phyloP scores from a whole-genome alignment of 53 echinoderm and acorn worm genomes.

The Echinometra lucunter region DNA sequence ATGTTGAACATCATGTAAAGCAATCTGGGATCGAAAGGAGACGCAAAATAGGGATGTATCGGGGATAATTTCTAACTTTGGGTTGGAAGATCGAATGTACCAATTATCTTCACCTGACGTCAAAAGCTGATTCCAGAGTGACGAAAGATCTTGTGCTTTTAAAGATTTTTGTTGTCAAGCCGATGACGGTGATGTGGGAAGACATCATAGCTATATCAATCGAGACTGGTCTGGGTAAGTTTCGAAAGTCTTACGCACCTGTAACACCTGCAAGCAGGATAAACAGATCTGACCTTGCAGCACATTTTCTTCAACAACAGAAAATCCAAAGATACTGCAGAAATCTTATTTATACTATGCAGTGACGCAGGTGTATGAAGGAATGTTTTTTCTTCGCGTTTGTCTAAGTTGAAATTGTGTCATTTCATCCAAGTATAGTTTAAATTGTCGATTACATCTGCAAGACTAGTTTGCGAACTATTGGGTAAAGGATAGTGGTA shows the following conservation, averaged over 20 bases:
- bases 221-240: constrained; percentile 7
- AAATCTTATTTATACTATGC: background rate
- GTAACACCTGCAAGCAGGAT: background rate
- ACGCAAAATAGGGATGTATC: constrained; percentile 37
- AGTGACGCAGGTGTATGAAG: background rate
- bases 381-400: background rate
- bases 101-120: constrained; percentile 58
- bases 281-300: background rate
- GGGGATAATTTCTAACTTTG: constrained; percentile 37
- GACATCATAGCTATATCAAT: constrained; percentile 32
- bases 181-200: constrained; percentile 5
- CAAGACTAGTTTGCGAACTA: background rate
- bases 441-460: background rate
- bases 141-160: constrained; percentile 27
- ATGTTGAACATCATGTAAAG: constrained; percentile 30
- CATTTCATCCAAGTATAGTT: background rate
- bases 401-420: background rate
- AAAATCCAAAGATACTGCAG: background rate
- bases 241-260: constrained; percentile 47
- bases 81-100: constrained; percentile 21
- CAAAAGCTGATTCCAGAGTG: constrained; percentile 50
- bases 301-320: constrained; percentile 1
- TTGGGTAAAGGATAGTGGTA: too few relatives aligned
- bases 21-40: constrained; percentile 52
- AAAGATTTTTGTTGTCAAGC: background rate